Evolutionary conservation across 1,140 invertebrate genomes (phyloP).

Genomic region (Eciton burchellii): DNA sequence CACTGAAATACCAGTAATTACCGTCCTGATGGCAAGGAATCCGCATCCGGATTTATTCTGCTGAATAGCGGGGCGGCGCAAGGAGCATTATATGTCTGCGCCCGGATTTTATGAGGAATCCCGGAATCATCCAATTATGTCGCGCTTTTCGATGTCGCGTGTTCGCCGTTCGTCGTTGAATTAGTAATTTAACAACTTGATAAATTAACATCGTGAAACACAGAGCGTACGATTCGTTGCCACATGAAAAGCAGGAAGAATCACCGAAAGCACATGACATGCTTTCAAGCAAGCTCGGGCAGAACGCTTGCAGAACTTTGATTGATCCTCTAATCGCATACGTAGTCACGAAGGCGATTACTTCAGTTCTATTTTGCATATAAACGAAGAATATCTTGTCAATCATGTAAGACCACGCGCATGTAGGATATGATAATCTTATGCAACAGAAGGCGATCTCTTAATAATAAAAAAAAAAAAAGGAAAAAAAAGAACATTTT

Average conservation of each 20-base stretch:
- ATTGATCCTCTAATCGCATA: background rate
- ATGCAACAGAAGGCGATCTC: background rate
- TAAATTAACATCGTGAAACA: too few species aligned
- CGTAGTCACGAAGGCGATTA: background rate
- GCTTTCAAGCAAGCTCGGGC: background rate
- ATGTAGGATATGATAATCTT: background rate
- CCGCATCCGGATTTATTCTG: conserved; percentile 11
- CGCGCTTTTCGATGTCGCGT: background rate
- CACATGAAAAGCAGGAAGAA: too few species aligned
- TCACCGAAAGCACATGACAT: background rate
- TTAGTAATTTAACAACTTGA: too few species aligned
- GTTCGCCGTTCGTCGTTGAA: too few species aligned
- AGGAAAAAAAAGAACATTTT: too few species aligned
- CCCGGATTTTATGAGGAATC: background rate
- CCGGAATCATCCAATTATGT: background rate
- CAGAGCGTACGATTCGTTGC: too few species aligned
- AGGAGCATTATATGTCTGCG: background rate
- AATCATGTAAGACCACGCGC: background rate
- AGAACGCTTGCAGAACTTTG: background rate
- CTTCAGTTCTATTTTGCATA: background rate
- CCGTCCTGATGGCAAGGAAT: background rate
- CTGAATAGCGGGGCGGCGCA: background rate
- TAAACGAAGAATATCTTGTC: background rate
- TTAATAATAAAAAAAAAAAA: background rate
- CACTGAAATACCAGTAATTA: conserved; percentile 3